Evolutionary conservation across 2,888 invertebrate species (phyloP).

Genomic region (Drosophila cognata): DNA sequence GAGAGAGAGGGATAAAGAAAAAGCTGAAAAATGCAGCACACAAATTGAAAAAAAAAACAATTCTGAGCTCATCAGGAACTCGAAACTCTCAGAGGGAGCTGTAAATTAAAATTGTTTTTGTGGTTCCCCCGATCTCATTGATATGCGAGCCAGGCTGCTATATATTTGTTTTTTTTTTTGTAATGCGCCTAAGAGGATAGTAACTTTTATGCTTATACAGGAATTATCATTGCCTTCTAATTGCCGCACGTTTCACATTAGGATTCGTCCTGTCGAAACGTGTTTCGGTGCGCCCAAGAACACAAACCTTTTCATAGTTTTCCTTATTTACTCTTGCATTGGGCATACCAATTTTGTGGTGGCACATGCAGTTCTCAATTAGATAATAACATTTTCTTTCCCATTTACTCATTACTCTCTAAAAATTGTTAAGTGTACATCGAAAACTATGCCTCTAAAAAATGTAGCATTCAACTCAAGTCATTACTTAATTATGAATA

Average conservation of each 20-base stretch:
- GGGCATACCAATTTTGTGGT: background rate
- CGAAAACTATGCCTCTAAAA: background rate
- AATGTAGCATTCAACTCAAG: background rate
- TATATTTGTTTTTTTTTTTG: slow-evolving; percentile 12
- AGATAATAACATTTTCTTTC: background rate
- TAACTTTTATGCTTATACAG: slow-evolving; percentile 11
- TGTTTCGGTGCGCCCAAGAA: slow-evolving; percentile 15
- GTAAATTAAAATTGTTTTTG: slow-evolving; percentile 38
- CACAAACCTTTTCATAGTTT: background rate
- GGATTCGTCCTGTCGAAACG: slow-evolving; percentile 27
- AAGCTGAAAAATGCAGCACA: slow-evolving; percentile 16
- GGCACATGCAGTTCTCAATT: background rate
- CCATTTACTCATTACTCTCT: background rate
- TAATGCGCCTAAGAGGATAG: slow-evolving; percentile 34
- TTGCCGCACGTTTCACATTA: slow-evolving; percentile 59
- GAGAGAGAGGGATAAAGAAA: background rate
- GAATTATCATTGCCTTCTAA: slow-evolving; percentile 57
- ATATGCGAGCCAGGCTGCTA: slow-evolving; percentile 40
- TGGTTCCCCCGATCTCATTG: slow-evolving; percentile 41
- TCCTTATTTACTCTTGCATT: background rate
- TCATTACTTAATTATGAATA: background rate
- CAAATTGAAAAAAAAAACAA: slow-evolving; percentile 15
- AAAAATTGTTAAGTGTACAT: background rate
- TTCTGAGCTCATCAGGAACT: slow-evolving; percentile 3
- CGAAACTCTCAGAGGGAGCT: slow-evolving; percentile 19